Conservation (phyloP, 2,797 vertebrate genomes). For the Huso huso region DNA sequence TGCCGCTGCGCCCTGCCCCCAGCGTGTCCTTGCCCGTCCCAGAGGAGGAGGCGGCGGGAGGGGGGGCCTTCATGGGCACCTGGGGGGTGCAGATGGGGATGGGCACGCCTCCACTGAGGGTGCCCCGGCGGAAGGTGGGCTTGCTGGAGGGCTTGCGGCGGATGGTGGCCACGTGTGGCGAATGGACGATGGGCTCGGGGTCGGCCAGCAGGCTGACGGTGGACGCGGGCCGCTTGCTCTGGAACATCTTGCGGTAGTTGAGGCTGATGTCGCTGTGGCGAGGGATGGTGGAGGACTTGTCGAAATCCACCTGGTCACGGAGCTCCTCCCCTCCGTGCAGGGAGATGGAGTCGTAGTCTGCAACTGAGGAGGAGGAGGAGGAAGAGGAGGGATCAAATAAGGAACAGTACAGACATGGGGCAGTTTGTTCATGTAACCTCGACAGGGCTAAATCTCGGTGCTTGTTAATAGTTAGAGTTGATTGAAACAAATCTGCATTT, state of each 20-base stretch:
- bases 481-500: conserved; percentile 51
- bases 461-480: not conserved
- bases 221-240: conserved; percentile 63
- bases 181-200: conserved; percentile 37
- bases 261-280: conserved; percentile 76
- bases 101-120: conserved; percentile 65
- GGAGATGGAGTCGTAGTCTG: conserved; percentile 96
- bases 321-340: conserved; percentile 87
- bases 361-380: conserved; percentile 58
- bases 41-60: conserved; percentile 15
- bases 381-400: conserved; percentile 6
- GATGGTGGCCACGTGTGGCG: conserved; percentile 65
- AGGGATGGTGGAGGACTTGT: conserved; percentile 96
- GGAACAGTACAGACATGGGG: not conserved
- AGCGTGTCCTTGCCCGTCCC: conserved; percentile 14
- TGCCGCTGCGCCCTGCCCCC: conserved; percentile 23
- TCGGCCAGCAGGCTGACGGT: conserved; percentile 66
- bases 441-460: not conserved
- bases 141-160: conserved; percentile 71
- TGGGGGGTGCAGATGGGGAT: conserved; percentile 71
- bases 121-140: conserved; percentile 58
- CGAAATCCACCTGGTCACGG: conserved; percentile 75
- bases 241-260: conserved; percentile 64
- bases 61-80: conserved; percentile 42
- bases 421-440: not conserved